Evolutionary conservation across 1,140 invertebrate genomes (phyloP).

Genomic region (Drosophila elegans): DNA sequence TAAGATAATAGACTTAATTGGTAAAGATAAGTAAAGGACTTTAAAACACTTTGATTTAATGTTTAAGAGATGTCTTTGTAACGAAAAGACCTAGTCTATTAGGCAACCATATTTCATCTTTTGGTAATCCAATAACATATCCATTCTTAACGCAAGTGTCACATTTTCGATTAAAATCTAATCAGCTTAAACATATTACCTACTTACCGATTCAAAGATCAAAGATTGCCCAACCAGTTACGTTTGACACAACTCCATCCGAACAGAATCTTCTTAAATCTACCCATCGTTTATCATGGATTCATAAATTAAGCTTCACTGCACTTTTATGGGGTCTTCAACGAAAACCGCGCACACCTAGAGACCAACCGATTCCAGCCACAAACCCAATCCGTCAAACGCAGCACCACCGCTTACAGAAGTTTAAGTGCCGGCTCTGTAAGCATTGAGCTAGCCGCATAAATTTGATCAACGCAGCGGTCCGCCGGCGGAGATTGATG

Average conservation of each 20-base stretch:
- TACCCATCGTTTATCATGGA: slow-evolving; percentile 21
- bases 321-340: slow-evolving; percentile 37
- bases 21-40: neutral
- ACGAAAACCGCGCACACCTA: slow-evolving; percentile 1
- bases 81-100: too few species aligned
- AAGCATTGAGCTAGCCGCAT: slow-evolving; percentile 34
- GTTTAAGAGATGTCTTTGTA: too few species aligned
- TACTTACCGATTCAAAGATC: neutral
- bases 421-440: slow-evolving; percentile 33
- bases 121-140: neutral
- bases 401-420: slow-evolving; percentile 23
- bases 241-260: slow-evolving; percentile 17
- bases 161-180: neutral
- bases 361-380: slow-evolving; percentile 9
- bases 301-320: slow-evolving; percentile 35
- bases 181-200: slow-evolving; percentile 3
- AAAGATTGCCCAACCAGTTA: slow-evolving; percentile 11
- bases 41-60: too few species aligned
- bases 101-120: too few species aligned
- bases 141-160: neutral
- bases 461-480: slow-evolving; percentile 61
- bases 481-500: slow-evolving; percentile 64
- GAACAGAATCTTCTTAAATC: slow-evolving; percentile 8
- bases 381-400: slow-evolving; percentile 37
- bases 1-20: neutral